Base-by-base conservation (phyloP, 2,113 vertebrate genomes). In the Lasiurus borealis region DNA sequence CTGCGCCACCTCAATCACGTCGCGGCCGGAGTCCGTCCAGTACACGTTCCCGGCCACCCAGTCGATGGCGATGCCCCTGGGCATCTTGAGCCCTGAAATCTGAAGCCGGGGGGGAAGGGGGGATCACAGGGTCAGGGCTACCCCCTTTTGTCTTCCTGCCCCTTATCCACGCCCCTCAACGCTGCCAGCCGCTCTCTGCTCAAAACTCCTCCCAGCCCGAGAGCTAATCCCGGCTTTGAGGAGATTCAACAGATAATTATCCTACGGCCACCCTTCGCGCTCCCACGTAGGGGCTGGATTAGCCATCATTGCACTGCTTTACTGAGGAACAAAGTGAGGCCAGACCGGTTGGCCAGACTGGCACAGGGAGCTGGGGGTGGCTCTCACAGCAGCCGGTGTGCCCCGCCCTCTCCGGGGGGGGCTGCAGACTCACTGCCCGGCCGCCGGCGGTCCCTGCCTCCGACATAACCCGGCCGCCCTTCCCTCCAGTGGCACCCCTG, bases 41-140 rank as follows among this genome's bases (percentile, higher is more conserved):
- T 99, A 99, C 88, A 99, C 98, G 94, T 99, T 99, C 50, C 99
- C 99, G 0, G 99, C 99, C 48, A 99, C 99, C 99, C 99, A 99
- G 97, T 99, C 99, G 0, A 99, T 98, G 9, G 99, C 99, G 0
- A 99, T 99, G 8, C 99, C 99, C 62, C 99, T 98, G 0, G 99
- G 99, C 98, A 99, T 99, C 98, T 99, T 99, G 95, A 99, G 98
- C 85, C 99, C 99, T 2, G 99, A 99, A 96, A 99, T 99, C 99
- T 99, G 96, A 1, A 15, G 25, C 69, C 44, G 18, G 50, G 36
- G 5, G 2, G 96, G 1, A 12, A 25, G 69, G 46, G 12, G 50
- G 36, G 9, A 4, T 34, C 77, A 82, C 29, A 8, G 29, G 62
- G 69, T 95, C n/a, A 90, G 87, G 44, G 48, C 72, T 19, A 10